Conservation (phyloP, 2,113 vertebrate genomes). For the Dicentrarchus labrax region DNA sequence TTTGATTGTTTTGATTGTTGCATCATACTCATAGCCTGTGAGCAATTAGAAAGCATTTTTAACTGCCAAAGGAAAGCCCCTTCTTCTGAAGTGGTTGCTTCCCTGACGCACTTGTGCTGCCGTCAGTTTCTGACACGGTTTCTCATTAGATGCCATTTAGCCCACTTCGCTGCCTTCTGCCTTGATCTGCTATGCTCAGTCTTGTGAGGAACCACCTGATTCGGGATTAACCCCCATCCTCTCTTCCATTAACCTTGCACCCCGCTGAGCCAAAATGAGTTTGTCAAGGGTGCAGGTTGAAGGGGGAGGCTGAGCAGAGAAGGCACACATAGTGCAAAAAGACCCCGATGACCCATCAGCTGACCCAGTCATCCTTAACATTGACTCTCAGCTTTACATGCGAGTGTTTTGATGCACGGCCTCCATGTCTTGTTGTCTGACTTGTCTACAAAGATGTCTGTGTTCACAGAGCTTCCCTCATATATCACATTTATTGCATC, state of each 20-base stretch:
- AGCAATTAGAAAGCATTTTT: conserved; percentile 59
- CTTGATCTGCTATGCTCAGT: conserved; percentile 66
- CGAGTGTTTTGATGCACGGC: conserved; percentile 3
- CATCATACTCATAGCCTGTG: conserved; percentile 31
- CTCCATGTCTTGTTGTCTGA: conserved; percentile 1
- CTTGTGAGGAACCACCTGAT: conserved; percentile 90
- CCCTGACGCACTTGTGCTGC: conserved; percentile 69
- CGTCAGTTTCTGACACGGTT: conserved; percentile 72
- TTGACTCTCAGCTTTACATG: conserved; percentile 44
- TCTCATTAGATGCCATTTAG: conserved; percentile 70
- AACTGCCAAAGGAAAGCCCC: conserved; percentile 80
- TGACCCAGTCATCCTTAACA: conserved; percentile 48
- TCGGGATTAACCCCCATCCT: conserved; percentile 81
- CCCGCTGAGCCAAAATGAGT: conserved; percentile 49
- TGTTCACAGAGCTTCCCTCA: background rate
- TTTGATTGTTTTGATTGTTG: conserved; percentile 27
- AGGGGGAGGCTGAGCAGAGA: conserved; percentile 20
- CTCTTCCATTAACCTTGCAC: conserved; percentile 50
- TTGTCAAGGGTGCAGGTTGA: conserved; percentile 26
- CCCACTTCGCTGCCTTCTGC: conserved; percentile 50
- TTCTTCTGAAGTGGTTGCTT: conserved; percentile 62
- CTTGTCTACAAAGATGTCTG: conserved; percentile 16
- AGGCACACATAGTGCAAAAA: conserved; percentile 35
- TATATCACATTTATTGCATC: background rate
- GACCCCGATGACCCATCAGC: conserved; percentile 57